Percentiles rank a stretch among this genome's conserved stretches.
phyloP scores from a whole-genome alignment of 2,888 invertebrate species.

The Amphipyra berbera region DNA sequence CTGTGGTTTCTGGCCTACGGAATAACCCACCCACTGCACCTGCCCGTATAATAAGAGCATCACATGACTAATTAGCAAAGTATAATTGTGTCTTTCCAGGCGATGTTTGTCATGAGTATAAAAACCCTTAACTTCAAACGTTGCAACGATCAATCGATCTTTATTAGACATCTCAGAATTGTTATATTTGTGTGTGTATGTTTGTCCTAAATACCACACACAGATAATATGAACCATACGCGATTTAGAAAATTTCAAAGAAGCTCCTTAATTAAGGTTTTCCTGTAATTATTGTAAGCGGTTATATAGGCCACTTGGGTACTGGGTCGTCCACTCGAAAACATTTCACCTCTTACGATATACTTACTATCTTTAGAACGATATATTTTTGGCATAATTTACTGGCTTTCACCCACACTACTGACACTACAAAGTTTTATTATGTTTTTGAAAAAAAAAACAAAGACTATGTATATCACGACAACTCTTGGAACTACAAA shows the following conservation, averaged over 20 bases:
- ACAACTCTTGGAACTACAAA: neutral
- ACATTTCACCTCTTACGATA: slow-evolving; percentile 49
- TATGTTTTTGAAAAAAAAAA: slow-evolving; percentile 11
- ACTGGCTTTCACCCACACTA: slow-evolving; percentile 33
- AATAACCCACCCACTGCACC: too few species aligned
- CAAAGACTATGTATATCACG: slow-evolving; percentile 4
- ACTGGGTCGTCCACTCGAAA: slow-evolving; percentile 48
- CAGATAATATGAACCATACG: neutral
- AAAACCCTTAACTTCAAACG: too few species aligned
- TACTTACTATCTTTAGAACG: slow-evolving; percentile 40
- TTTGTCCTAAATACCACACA: neutral
- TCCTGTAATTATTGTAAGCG: slow-evolving; percentile 33
- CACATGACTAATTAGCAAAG: too few species aligned
- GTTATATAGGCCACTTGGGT: slow-evolving; percentile 61
- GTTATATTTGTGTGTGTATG: too few species aligned
- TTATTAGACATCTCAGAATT: too few species aligned
- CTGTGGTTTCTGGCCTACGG: too few species aligned
- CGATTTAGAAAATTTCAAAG: slow-evolving; percentile 6
- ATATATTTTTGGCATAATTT: slow-evolving; percentile 61
- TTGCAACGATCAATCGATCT: too few species aligned
- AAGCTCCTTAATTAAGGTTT: slow-evolving; percentile 38
- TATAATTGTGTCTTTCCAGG: too few species aligned
- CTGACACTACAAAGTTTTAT: slow-evolving; percentile 13
- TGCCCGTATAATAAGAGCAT: too few species aligned
- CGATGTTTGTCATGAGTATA: too few species aligned